Evolutionary conservation across 2,797 vertebrate genomes (phyloP).

Genomic region (Pseudochirops corinnae): DNA sequence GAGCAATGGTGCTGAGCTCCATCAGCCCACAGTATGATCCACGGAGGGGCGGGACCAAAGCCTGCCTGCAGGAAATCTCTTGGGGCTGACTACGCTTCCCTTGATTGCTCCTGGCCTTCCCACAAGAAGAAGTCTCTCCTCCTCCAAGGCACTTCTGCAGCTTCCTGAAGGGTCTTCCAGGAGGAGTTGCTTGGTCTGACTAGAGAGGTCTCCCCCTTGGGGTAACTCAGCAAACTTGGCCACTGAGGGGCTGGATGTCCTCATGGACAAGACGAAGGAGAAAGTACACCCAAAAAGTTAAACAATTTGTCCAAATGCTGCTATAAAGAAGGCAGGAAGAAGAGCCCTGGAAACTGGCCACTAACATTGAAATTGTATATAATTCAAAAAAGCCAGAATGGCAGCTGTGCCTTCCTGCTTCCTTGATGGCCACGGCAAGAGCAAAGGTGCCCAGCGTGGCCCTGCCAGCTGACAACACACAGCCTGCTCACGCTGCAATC

Average conservation of each 20-base stretch:
- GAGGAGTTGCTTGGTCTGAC: neutral
- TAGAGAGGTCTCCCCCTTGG: neutral
- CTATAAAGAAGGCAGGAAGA: slow-evolving; percentile 50
- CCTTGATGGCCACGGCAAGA: neutral
- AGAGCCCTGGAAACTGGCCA: slow-evolving; percentile 36
- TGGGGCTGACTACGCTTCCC: neutral
- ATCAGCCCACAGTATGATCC: neutral
- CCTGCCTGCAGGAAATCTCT: neutral
- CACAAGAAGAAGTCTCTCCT: neutral
- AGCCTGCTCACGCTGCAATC: neutral
- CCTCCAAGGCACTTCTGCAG: neutral
- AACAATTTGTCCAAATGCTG: slow-evolving; percentile 33
- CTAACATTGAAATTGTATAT: neutral
- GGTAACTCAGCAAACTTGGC: neutral
- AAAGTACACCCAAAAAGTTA: neutral
- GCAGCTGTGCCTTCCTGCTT: slow-evolving; percentile 19
- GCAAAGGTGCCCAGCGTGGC: too few species aligned
- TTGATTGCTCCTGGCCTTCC: neutral
- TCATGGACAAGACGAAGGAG: neutral
- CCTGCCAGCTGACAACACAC: too few species aligned
- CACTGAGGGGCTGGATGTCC: neutral
- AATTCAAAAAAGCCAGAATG: neutral
- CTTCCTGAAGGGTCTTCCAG: neutral
- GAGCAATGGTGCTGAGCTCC: neutral
- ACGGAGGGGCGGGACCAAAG: neutral